Evolutionary conservation across 2,797 vertebrate genomes (phyloP), one percentile per base, ranked within the genome.

Genomic region (Scolopax rusticola): DNA sequence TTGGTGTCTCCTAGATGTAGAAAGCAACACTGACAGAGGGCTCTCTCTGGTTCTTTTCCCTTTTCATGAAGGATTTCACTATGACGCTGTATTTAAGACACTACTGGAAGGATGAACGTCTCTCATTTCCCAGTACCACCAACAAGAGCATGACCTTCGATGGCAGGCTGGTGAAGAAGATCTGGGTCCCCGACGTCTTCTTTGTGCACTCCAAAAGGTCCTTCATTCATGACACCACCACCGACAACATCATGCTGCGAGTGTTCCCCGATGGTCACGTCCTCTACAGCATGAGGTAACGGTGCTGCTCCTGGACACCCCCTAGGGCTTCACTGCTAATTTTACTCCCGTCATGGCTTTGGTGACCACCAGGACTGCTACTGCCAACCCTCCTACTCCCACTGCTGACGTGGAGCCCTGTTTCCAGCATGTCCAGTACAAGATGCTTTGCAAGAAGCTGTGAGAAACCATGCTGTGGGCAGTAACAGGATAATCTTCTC

Each of bases 131-230:
- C 80, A 99, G 99, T 97, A 98, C 97, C 97, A 99, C 98, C 89
- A 99, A 99, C 93, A 99, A 99, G 94, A 99, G 99, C 97, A 99
- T 99, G 99, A 99, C 99, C 9, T 99, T 99, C 0, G 99, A 99
- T 0, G 98, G 99, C 6, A 98, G 99, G 27, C 97, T 99, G 70
- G 99, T 99, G 87, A 99, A 99, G 97, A 99, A 99, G 97, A 99
- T 99, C 97, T 99, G 99, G 99, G 99, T 99, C n/a, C 99, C 99
- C 0, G 99, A 99, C 2, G 99, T 99, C 87, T 99, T 99, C 97
- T 99, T 99, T 0, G 99, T 99, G 89, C 99, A 99, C 96, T 99
- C 99, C 33, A 99, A 99, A 97, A 98, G 99, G 82, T 99, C 99
- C 8, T 99, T 99, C 95, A 99, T 98, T 94, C 99, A 99, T 0